Percentiles rank a stretch among this genome's conserved stretches.
These are phyloP conservation scores for Oceanodroma leucorhoa DNA, from an alignment of 2,797 vertebrate genomes.

Conservation along the genomic window DNA sequence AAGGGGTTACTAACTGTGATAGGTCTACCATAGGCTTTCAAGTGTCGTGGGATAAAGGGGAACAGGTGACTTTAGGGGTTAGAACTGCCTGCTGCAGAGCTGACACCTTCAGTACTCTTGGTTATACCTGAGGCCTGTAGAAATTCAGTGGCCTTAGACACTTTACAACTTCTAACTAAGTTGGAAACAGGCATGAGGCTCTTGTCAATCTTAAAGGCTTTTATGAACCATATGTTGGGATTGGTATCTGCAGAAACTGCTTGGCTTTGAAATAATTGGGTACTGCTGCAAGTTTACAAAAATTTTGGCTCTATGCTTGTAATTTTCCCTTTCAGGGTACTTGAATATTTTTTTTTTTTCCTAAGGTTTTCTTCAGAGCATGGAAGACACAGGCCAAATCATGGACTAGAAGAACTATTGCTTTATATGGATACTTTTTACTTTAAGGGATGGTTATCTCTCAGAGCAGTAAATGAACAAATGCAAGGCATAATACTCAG, in stretches of 20 bases:
- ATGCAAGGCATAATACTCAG: background rate
- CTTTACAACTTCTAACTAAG: background rate
- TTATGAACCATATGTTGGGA: background rate
- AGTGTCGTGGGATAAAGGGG: accelerated
- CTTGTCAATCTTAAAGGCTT: background rate
- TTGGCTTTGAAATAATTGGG: background rate
- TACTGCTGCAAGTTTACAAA: background rate
- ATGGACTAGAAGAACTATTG: background rate
- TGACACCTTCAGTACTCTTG: background rate
- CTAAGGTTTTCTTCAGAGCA: background rate
- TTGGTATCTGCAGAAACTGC: background rate
- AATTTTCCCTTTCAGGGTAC: background rate
- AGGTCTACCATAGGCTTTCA: background rate
- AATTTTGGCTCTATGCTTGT: background rate
- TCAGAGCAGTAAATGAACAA: background rate
- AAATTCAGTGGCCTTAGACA: background rate
- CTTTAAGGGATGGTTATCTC: background rate
- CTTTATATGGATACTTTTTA: background rate
- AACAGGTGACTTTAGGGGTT: background rate
- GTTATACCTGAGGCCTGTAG: accelerated
- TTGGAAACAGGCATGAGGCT: background rate
- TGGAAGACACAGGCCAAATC: background rate
- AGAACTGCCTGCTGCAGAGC: background rate
- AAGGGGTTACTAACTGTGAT: background rate
- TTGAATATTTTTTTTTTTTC: background rate